Percentiles rank a stretch among this genome's conserved stretches.
These are phyloP conservation scores for Eufriesea mexicana DNA, from an alignment of 1,140 invertebrate genomes.

Conservation along the genomic window DNA sequence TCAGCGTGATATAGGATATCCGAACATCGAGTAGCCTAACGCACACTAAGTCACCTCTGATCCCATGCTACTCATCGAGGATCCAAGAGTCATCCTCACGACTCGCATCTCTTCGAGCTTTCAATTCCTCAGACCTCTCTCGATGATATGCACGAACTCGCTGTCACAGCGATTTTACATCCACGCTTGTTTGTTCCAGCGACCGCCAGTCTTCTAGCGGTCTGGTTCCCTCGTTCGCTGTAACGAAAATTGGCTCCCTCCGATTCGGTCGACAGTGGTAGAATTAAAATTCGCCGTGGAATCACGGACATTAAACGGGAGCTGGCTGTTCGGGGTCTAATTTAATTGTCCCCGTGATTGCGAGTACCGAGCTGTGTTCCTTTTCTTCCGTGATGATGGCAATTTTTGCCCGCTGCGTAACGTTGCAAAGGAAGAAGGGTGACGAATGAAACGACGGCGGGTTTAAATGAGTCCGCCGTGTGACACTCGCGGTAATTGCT, in stretches of 20 bases:
- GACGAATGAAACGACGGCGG: neutral
- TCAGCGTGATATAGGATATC: too few species aligned
- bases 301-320: neutral
- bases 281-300: slow-evolving; percentile 47
- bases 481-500: slow-evolving; percentile 16
- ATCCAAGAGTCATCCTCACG: too few species aligned
- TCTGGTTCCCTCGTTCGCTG: slow-evolving; percentile 8
- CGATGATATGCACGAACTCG: too few species aligned
- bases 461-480: neutral
- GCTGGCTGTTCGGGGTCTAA: neutral
- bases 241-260: slow-evolving; percentile 23
- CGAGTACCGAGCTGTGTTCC: neutral
- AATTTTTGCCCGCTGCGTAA: neutral
- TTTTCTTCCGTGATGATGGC: neutral
- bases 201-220: neutral
- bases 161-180: too few species aligned
- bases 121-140: too few species aligned
- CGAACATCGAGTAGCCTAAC: too few species aligned
- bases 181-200: neutral
- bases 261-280: slow-evolving; percentile 50
- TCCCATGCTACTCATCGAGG: too few species aligned
- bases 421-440: neutral
- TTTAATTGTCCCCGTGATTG: slow-evolving; percentile 27
- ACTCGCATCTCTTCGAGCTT: too few species aligned
- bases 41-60: too few species aligned